phyloP scores from a whole-genome alignment of 2,888 invertebrate genomes.

The Geotrupes spiniger region DNA sequence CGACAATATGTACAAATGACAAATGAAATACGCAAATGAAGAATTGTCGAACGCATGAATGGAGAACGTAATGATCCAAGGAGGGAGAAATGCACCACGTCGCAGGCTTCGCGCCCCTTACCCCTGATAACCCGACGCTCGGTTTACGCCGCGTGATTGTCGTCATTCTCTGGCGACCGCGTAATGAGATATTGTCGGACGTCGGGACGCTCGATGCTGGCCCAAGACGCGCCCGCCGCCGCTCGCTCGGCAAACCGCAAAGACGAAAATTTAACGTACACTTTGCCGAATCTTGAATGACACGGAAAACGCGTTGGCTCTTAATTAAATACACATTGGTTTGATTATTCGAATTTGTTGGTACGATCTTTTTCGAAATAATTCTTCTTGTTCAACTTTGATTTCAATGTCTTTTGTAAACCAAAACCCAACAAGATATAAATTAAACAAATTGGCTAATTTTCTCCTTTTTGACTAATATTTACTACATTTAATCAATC shows the following conservation, averaged over 20 bases:
- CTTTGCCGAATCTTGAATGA: too few species aligned
- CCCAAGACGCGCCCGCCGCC: slow-evolving; percentile 17
- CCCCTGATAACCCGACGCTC: slow-evolving; percentile 21
- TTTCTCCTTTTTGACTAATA: too few species aligned
- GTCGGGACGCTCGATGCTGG: slow-evolving; percentile 26
- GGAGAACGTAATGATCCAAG: slow-evolving; percentile 49
- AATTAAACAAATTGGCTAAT: too few species aligned
- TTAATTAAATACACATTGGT: too few species aligned
- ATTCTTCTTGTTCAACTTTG: too few species aligned
- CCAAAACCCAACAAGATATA: too few species aligned
- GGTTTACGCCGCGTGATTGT: slow-evolving; percentile 29
- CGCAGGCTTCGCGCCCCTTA: slow-evolving; percentile 9
- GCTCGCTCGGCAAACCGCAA: not conserved
- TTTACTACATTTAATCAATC: too few species aligned
- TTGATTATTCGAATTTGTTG: too few species aligned
- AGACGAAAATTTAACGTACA: too few species aligned
- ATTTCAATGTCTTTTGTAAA: too few species aligned
- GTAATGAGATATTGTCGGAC: slow-evolving; percentile 38
- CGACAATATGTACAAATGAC: slow-evolving; percentile 55
- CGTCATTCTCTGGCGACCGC: slow-evolving; percentile 35
- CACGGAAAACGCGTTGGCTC: too few species aligned
- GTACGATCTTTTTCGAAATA: too few species aligned
- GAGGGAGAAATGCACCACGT: slow-evolving; percentile 35
- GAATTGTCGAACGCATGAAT: slow-evolving; percentile 54
- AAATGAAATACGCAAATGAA: slow-evolving; percentile 57